A percentile compares a stretch with the other conserved stretches of the same genome.
Conservation (phyloP, 2,113 vertebrate genomes). For the Cyanoderma ruficeps region DNA sequence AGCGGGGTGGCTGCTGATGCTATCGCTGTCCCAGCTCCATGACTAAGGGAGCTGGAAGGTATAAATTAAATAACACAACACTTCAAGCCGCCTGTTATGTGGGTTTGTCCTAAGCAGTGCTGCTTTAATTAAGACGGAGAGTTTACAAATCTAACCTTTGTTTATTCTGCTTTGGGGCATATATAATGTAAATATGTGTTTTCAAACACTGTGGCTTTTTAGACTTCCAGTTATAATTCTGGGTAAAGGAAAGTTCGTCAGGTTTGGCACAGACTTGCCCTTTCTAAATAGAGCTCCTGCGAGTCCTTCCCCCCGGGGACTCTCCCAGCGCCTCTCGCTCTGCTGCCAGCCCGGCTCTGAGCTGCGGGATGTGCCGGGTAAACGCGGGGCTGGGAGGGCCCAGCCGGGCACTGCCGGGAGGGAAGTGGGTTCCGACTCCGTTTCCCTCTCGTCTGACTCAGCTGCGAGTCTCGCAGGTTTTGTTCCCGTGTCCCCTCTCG, state of each 20-base stretch:
- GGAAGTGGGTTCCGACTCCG: neutral
- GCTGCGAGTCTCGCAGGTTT: neutral
- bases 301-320: neutral
- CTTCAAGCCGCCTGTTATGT: conserved; percentile 28
- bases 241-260: neutral
- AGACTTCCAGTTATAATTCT: conserved; percentile 48
- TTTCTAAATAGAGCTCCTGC: neutral
- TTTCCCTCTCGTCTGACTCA: neutral
- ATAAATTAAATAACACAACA: conserved; percentile 11
- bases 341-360: neutral
- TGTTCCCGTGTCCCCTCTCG: neutral
- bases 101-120: conserved; percentile 23
- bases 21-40: conserved; percentile 15
- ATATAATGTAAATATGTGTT: conserved; percentile 44
- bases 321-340: neutral
- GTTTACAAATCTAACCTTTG: conserved; percentile 55
- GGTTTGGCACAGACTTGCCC: conserved; percentile 30
- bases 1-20: conserved; percentile 10
- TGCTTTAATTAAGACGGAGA: conserved; percentile 29
- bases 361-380: neutral
- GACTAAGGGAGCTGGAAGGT: conserved; percentile 47
- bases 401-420: rapidly evolving
- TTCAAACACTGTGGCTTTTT: conserved; percentile 51
- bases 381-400: neutral
- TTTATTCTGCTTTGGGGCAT: conserved; percentile 60